A percentile compares a stretch with the other conserved stretches of the same genome.
Evolutionary conservation across 1,140 invertebrate genomes (phyloP).

Genomic region (Rhyacophila brunnea): DNA sequence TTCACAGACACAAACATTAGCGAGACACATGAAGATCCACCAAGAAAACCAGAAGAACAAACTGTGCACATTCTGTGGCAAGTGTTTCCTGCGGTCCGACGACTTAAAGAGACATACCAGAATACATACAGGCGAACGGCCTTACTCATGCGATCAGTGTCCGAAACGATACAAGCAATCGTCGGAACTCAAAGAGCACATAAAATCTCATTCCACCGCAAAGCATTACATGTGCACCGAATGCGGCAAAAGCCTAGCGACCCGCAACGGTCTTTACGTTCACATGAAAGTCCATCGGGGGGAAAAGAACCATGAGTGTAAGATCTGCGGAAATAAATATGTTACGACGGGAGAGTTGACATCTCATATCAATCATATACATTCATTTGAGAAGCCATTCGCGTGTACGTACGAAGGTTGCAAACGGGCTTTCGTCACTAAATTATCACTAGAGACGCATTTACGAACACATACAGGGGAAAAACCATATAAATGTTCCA

Average conservation of each 20-base stretch:
- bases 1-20: slow-evolving; percentile 41
- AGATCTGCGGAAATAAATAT: slow-evolving; percentile 28
- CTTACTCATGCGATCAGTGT: slow-evolving; percentile 51
- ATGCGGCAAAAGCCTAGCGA: slow-evolving; percentile 52
- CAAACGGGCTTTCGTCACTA: slow-evolving; percentile 27
- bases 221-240: slow-evolving; percentile 62
- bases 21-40: slow-evolving; percentile 46
- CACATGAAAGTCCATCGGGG: slow-evolving; percentile 34
- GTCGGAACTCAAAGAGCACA: slow-evolving; percentile 56
- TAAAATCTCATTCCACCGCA: slow-evolving; percentile 59
- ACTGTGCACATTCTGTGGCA: slow-evolving; percentile 34
- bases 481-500: slow-evolving; percentile 58
- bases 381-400: slow-evolving; percentile 61
- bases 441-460: slow-evolving; percentile 30
- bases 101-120: slow-evolving; percentile 49
- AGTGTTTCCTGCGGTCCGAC: slow-evolving; percentile 34
- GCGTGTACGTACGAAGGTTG: slow-evolving; percentile 42
- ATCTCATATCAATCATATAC: slow-evolving; percentile 38
- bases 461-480: slow-evolving; percentile 55
- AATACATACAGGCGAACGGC: slow-evolving; percentile 61
- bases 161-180: slow-evolving; percentile 45
- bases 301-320: slow-evolving; percentile 31
- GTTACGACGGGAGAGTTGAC: slow-evolving; percentile 49
- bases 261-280: slow-evolving; percentile 32
- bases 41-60: slow-evolving; percentile 27